Conservation (phyloP, 2,113 vertebrate species). For the Apodemus speciosus region DNA sequence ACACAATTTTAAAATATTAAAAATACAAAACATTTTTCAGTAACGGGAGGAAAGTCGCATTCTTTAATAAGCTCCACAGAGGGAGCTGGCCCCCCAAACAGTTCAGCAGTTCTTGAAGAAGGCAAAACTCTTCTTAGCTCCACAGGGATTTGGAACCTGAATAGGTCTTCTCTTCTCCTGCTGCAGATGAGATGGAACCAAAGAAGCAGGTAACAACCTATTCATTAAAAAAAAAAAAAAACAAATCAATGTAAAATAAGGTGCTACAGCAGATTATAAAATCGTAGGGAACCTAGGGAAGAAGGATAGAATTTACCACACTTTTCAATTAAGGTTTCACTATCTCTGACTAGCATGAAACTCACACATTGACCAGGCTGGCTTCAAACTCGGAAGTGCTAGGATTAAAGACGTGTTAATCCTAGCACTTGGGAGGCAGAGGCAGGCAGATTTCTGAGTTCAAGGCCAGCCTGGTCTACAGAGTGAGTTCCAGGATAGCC, state of each 20-base stretch:
- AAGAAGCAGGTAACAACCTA: neutral
- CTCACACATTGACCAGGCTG: neutral
- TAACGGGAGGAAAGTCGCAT: neutral
- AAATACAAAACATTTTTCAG: neutral
- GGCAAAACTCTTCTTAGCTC: neutral
- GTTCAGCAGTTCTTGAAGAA: neutral
- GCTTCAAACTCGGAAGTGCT: neutral
- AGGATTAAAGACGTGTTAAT: neutral
- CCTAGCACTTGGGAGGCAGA: no score
- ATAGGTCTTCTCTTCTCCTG: neutral
- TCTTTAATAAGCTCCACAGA: neutral
- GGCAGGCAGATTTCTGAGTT: no score
- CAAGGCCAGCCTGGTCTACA: no score
- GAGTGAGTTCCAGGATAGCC: no score
- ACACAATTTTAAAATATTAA: neutral
- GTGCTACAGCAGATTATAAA: neutral
- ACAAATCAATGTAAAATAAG: neutral
- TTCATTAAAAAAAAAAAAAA: neutral
- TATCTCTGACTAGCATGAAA: neutral
- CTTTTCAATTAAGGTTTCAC: neutral
- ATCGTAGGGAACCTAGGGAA: neutral
- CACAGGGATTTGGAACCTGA: neutral
- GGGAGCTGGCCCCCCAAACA: neutral
- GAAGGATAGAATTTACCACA: neutral
- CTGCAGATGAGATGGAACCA: neutral